Evolutionary conservation across 2,888 invertebrate genomes (phyloP).

Genomic region (Cepaea hortensis): DNA sequence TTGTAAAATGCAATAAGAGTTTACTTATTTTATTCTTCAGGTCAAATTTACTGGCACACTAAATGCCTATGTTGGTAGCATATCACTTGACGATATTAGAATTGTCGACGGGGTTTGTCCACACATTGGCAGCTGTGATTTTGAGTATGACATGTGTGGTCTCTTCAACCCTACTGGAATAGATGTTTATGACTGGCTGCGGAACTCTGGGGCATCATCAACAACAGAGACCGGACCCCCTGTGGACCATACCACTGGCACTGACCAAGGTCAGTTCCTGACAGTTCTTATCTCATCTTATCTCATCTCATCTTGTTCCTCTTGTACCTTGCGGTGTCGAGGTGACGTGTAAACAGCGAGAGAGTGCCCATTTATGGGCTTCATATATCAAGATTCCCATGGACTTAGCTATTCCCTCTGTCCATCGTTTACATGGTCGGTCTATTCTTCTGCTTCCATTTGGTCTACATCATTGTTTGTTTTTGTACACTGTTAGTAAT

Average conservation of each 20-base stretch:
- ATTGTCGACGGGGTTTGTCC: conserved; percentile 64
- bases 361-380: too few species aligned
- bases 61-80: conserved; percentile 64
- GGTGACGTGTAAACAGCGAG: too few species aligned
- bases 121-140: conserved; percentile 68
- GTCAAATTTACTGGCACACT: conserved; percentile 67
- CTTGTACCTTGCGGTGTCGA: too few species aligned
- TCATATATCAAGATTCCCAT: too few species aligned
- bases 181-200: conserved; percentile 71
- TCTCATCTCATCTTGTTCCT: too few species aligned
- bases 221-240: conserved; percentile 65
- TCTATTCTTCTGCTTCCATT: too few species aligned
- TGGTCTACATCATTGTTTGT: too few species aligned
- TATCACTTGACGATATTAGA: conserved; percentile 70
- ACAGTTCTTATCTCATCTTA: too few species aligned
- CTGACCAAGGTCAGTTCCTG: conserved; percentile 53
- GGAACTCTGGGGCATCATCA: conserved; percentile 65
- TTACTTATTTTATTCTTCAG: conserved; percentile 54
- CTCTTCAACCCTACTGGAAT: conserved; percentile 60
- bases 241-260: conserved; percentile 69
- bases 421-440: too few species aligned
- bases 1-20: neutral
- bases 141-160: conserved; percentile 70
- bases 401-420: too few species aligned
- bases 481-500: too few species aligned